Conservation (phyloP, 92 coral and sea anemone species). For the Isaurus tuberculatus region DNA sequence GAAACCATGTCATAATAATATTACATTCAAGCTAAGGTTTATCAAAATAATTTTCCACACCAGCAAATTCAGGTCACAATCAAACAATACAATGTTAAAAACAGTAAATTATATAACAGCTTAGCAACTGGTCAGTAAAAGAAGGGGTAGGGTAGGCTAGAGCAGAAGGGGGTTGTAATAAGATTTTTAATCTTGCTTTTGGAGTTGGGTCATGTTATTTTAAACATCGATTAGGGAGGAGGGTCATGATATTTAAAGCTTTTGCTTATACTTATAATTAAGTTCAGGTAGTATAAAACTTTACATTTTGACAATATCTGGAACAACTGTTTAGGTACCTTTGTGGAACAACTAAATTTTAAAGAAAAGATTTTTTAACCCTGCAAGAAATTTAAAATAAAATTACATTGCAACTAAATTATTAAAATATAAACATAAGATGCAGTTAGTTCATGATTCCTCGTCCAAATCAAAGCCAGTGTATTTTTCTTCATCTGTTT, state of each 20-base stretch:
- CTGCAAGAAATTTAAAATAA: too few relatives aligned
- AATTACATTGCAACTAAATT: too few relatives aligned
- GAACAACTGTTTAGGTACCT: neutral
- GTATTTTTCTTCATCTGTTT: too few relatives aligned
- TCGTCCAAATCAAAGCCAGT: too few relatives aligned
- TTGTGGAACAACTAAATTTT: neutral
- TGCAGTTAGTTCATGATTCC: too few relatives aligned
- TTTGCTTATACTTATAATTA: neutral
- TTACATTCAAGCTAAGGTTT: neutral
- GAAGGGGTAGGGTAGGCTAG: conserved; percentile 1
- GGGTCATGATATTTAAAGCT: neutral
- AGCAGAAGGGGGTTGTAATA: neutral
- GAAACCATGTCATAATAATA: neutral
- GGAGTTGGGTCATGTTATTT: neutral
- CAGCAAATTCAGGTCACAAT: neutral
- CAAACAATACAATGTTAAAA: neutral
- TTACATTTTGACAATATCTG: neutral
- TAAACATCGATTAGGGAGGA: neutral
- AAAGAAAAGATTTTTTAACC: neutral
- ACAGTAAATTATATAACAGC: neutral
- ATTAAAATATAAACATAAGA: too few relatives aligned
- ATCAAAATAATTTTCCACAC: conserved; percentile 2
- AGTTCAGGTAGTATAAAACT: neutral
- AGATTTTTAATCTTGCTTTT: neutral
- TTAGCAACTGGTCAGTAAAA: conserved; percentile 3